phyloP scores from a whole-genome alignment of 2,888 invertebrate species.

The Caenorhabditis becei region DNA sequence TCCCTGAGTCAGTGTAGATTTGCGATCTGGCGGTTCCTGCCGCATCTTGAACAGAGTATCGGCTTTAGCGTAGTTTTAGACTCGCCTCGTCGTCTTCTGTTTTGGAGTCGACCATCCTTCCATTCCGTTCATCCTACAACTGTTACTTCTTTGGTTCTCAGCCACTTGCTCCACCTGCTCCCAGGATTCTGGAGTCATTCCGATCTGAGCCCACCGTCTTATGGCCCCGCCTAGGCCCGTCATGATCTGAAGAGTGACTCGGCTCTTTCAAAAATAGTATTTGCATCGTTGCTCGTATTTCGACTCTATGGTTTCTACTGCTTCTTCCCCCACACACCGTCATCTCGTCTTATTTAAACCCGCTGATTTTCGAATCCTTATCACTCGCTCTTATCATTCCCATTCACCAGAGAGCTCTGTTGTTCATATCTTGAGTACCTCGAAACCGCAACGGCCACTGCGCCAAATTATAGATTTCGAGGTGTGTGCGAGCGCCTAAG shows the following conservation, averaged over 20 bases:
- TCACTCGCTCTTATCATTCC: not conserved
- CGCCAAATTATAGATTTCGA: constrained; percentile 3
- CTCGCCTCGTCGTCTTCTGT: too few species aligned
- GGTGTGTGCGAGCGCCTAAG: constrained; percentile 18
- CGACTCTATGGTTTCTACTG: not conserved
- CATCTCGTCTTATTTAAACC: constrained; percentile 1
- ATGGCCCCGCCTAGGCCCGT: not conserved
- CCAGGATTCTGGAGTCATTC: not conserved
- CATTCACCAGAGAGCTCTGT: constrained; percentile 32
- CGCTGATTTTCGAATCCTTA: constrained; percentile 5
- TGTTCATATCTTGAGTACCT: constrained; percentile 24
- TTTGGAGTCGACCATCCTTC: not conserved
- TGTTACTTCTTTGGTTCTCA: too few species aligned
- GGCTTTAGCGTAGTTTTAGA: constrained; percentile 49
- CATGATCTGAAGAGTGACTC: constrained; percentile 12
- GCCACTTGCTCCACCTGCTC: too few species aligned
- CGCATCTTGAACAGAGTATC: not conserved
- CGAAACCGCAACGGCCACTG: not conserved
- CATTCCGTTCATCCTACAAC: not conserved
- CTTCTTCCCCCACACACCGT: not conserved
- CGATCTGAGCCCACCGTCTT: constrained; percentile 3
- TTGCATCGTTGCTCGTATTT: constrained; percentile 1
- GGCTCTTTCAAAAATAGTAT: constrained; percentile 21
- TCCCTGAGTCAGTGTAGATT: not conserved
- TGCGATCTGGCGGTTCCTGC: not conserved